phyloP scores from a whole-genome alignment of 2,797 vertebrate genomes.

The Microhierax caerulescens region DNA sequence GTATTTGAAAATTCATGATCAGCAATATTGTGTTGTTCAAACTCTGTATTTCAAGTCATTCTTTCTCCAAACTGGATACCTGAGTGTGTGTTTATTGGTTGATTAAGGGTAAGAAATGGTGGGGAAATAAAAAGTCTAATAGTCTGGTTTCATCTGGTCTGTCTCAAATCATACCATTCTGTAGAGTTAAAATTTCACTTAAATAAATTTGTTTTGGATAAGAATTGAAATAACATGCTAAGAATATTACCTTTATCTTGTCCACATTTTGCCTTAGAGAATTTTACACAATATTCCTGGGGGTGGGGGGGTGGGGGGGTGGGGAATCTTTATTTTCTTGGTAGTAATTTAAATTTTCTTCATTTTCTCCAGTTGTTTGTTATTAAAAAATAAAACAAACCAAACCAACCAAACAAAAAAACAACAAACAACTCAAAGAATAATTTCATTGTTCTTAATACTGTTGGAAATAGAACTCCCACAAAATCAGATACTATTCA shows the following conservation, averaged over 20 bases:
- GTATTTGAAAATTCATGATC: neutral
- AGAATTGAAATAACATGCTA: neutral
- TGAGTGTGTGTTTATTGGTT: neutral
- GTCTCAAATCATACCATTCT: neutral
- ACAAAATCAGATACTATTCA: neutral
- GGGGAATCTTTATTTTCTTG: neutral
- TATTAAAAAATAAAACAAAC: neutral
- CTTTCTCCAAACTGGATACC: neutral
- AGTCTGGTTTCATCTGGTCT: neutral
- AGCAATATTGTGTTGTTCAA: neutral
- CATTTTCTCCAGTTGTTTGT: neutral
- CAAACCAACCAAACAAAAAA: no score
- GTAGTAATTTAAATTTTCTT: neutral
- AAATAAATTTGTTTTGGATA: neutral
- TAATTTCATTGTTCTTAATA: neutral
- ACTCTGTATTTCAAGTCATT: neutral
- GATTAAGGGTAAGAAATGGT: neutral
- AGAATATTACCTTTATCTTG: neutral
- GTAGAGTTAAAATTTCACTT: neutral
- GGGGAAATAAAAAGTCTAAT: neutral
- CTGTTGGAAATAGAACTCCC: neutral
- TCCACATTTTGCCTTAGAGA: neutral
- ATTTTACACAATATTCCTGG: neutral
- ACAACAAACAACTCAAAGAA: neutral
- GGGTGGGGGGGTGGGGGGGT: no score